A percentile compares a stretch with the other conserved stretches of the same genome.
These are phyloP conservation scores for Phrixothrix hirtus DNA, from an alignment of 2,888 invertebrate species.

Conservation along the genomic window DNA sequence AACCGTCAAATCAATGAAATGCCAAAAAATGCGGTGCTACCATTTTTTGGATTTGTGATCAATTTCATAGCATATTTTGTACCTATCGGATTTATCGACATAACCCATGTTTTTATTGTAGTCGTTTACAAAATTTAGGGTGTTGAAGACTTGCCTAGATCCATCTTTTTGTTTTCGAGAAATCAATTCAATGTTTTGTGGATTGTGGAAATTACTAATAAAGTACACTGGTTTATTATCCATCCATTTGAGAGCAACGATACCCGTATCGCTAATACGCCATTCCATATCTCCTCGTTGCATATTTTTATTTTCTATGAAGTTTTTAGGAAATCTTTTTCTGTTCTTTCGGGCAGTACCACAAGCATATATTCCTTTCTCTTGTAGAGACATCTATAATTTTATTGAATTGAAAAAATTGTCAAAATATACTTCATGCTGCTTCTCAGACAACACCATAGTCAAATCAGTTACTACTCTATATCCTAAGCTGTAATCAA, in stretches of 20 bases:
- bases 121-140: no score
- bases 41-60: no score
- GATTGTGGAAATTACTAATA: slow-evolving; percentile 23
- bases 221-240: slow-evolving; percentile 22
- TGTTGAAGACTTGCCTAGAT: no score
- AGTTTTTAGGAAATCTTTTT: slow-evolving; percentile 23
- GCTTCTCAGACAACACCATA: no score
- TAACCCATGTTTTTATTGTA: no score
- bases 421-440: no score
- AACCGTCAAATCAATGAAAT: no score
- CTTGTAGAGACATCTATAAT: background rate
- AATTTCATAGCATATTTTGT: no score
- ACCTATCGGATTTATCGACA: no score
- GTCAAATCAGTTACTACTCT: no score
- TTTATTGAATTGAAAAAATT: background rate
- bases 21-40: no score
- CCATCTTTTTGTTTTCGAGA: slow-evolving; percentile 8
- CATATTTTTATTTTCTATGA: slow-evolving; percentile 26
- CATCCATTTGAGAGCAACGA: slow-evolving; percentile 23
- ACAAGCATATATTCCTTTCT: slow-evolving; percentile 29
- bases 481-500: no score
- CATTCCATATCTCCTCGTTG: slow-evolving; percentile 18
- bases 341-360: slow-evolving; percentile 33
- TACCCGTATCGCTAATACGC: slow-evolving; percentile 8
- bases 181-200: background rate